Evolutionary conservation across 2,113 vertebrate species (phyloP).

Genomic region (Scomber colias): DNA sequence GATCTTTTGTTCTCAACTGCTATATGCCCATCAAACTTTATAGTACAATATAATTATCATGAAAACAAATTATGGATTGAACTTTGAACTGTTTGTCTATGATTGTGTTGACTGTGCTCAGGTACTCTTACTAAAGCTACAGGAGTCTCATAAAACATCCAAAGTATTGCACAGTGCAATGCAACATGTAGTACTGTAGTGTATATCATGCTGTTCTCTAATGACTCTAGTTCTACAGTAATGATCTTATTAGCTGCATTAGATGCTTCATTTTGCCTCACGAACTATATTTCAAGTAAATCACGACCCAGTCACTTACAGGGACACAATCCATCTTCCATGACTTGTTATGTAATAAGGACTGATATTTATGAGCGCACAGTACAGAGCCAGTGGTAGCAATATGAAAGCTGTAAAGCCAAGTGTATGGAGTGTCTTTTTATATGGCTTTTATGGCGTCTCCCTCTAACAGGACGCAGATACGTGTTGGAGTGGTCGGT

Average conservation of each 20-base stretch:
- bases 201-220: slow-evolving; percentile 4
- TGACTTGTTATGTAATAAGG: slow-evolving; percentile 45
- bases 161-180: background rate
- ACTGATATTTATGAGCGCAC: slow-evolving; percentile 47
- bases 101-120: background rate
- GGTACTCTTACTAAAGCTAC: background rate
- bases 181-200: background rate
- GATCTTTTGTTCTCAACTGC: no score
- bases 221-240: slow-evolving; percentile 4
- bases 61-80: no score
- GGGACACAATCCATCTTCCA: slow-evolving; percentile 34
- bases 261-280: slow-evolving; percentile 19
- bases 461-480: slow-evolving; percentile 49
- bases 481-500: slow-evolving; percentile 51
- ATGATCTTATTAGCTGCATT: slow-evolving; percentile 26
- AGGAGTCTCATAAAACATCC: slow-evolving; percentile 2
- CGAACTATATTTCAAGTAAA: slow-evolving; percentile 23
- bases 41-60: no score
- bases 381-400: slow-evolving; percentile 2
- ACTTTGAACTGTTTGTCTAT: no score
- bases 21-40: no score
- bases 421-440: slow-evolving; percentile 41
- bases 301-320: slow-evolving; percentile 41
- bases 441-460: slow-evolving; percentile 56
- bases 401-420: slow-evolving; percentile 41